A percentile compares a stretch with the other conserved stretches of the same genome.
These are phyloP conservation scores for Drosophila aldrichi DNA, from an alignment of 2,888 invertebrate species.

Conservation along the genomic window DNA sequence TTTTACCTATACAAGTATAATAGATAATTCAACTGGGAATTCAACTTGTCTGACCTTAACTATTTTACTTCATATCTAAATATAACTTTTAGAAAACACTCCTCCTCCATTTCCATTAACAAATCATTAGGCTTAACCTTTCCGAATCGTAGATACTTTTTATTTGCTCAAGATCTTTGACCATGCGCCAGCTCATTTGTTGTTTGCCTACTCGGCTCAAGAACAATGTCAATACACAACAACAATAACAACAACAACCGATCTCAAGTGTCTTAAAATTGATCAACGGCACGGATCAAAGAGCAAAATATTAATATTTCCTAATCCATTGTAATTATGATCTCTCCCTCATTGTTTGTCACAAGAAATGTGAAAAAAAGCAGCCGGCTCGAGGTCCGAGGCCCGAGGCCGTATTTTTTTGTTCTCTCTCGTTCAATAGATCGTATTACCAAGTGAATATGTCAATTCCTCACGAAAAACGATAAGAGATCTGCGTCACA, in stretches of 20 bases:
- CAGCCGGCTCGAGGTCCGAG: conserved; percentile 42
- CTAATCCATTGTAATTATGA: conserved; percentile 81
- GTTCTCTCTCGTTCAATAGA: conserved; percentile 51
- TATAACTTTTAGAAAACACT: not conserved
- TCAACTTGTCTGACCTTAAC: not conserved
- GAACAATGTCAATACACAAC: conserved; percentile 56
- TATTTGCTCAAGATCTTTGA: conserved; percentile 61
- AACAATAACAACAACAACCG: conserved; percentile 19
- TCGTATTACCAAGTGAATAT: conserved; percentile 76
- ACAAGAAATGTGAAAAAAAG: conserved; percentile 52
- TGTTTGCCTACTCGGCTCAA: conserved; percentile 56
- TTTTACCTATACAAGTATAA: too few species aligned
- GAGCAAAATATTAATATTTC: conserved; percentile 70
- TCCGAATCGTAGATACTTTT: conserved; percentile 12
- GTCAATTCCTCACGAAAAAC: conserved; percentile 70
- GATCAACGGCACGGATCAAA: conserved; percentile 65
- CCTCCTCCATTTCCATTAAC: not conserved
- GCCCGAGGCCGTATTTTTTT: not conserved
- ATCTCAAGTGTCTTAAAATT: conserved; percentile 53
- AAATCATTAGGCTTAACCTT: not conserved
- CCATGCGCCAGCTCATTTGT: conserved; percentile 73
- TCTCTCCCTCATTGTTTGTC: conserved; percentile 71
- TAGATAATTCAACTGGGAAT: too few species aligned
- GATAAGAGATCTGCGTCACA: conserved; percentile 75
- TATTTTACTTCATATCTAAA: not conserved